Percentiles rank a stretch among this genome's conserved stretches.
Conservation (phyloP, 2,888 invertebrate genomes). For the Diplolepis rosae region DNA sequence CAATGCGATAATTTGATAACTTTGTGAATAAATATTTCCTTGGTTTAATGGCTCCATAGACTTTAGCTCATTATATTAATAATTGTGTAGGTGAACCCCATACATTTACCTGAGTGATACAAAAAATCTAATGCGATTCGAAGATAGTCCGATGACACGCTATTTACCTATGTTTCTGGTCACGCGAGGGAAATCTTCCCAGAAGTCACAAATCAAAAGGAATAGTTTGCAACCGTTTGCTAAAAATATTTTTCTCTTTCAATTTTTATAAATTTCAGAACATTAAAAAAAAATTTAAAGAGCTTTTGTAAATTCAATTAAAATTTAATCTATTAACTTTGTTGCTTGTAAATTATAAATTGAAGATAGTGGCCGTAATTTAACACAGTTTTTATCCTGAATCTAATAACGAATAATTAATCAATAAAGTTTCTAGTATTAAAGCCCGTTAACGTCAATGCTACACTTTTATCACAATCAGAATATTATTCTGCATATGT, state of each 20-base stretch:
- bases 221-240: not conserved
- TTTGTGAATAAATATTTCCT: no score
- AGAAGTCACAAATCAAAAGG: not conserved
- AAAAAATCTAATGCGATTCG: constrained; percentile 11
- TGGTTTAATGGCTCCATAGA: not conserved
- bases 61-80: constrained; percentile 1
- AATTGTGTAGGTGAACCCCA: constrained; percentile 1
- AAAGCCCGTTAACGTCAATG: constrained; percentile 3
- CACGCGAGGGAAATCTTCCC: constrained; percentile 12
- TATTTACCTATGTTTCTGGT: constrained; percentile 9
- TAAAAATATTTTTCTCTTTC: not conserved
- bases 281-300: not conserved
- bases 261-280: not conserved
- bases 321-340: not conserved
- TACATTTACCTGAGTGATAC: not conserved
- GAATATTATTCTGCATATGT: not conserved
- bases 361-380: not conserved
- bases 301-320: not conserved
- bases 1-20: not conserved
- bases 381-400: not conserved
- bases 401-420: not conserved
- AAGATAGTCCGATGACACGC: constrained; percentile 22
- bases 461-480: not conserved
- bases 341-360: not conserved
- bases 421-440: not conserved